phyloP scores from a whole-genome alignment of 1,140 invertebrate species.

The Meloidogyne exigua region DNA sequence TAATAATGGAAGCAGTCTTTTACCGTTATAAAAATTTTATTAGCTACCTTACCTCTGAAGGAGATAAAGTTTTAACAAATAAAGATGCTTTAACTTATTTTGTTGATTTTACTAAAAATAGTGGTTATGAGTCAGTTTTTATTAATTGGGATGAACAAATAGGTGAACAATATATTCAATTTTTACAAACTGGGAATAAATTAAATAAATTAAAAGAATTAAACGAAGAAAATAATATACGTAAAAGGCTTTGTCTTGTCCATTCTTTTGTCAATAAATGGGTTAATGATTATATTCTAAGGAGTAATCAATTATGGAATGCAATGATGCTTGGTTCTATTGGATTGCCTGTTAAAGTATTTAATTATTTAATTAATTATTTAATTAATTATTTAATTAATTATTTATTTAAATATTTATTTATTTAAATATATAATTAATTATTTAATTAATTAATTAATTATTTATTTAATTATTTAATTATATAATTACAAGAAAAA shows the following conservation, averaged over 20 bases:
- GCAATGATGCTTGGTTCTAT: neutral
- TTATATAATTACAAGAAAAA: no score
- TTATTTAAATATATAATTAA: no score
- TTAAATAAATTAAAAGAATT: neutral
- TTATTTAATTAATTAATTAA: no score
- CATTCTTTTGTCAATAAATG: conserved; percentile 2
- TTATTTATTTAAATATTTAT: neutral
- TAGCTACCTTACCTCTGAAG: neutral
- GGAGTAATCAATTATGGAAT: neutral
- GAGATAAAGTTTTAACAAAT: neutral
- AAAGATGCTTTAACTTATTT: neutral
- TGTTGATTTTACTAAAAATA: neutral
- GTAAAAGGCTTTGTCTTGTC: neutral
- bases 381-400: no score
- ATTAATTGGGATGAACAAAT: neutral
- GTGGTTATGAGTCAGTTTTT: neutral
- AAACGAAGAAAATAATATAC: neutral
- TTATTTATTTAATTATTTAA: no score
- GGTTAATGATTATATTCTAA: neutral
- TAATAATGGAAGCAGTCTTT: neutral
- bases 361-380: no score
- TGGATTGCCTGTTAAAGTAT: neutral
- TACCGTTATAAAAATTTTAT: neutral
- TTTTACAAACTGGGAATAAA: neutral
- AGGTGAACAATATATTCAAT: neutral